Evolutionary conservation across 2,113 vertebrate genomes (phyloP).

Genomic region (Lepisosteus osseus): DNA sequence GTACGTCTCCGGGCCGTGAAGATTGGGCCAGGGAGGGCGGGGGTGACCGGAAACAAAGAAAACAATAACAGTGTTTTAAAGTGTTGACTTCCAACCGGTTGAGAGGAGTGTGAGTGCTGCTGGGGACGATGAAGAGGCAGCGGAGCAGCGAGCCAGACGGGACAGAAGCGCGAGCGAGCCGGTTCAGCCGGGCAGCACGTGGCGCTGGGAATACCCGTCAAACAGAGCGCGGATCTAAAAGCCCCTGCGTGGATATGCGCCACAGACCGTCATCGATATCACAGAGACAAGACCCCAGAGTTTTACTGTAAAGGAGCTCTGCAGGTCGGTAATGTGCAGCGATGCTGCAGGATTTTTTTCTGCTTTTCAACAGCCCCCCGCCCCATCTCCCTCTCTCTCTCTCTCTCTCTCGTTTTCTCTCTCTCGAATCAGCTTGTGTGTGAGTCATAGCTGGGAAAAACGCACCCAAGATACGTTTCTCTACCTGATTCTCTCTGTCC

Average conservation of each 20-base stretch:
- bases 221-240: constrained; percentile 2
- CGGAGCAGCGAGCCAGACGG: too few relatives aligned
- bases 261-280: constrained; percentile 1
- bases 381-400: constrained; percentile 19
- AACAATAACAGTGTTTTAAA: too few relatives aligned
- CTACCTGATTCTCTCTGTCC: too few relatives aligned
- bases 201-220: constrained; percentile 11
- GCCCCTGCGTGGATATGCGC: not conserved
- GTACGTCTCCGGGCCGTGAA: too few relatives aligned
- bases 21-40: too few relatives aligned
- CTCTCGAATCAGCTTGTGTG: constrained; percentile 69
- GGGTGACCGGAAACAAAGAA: too few relatives aligned
- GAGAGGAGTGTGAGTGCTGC: not conserved
- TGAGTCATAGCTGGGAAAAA: constrained; percentile 56
- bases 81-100: not conserved
- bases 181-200: not conserved
- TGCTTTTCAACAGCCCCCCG: constrained; percentile 31
- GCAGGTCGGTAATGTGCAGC: constrained; percentile 29
- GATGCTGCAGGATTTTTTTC: constrained; percentile 51
- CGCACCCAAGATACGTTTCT: too few relatives aligned
- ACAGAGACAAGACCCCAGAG: not conserved
- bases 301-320: constrained; percentile 6
- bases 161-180: too few relatives aligned
- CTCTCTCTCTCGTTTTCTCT: constrained; percentile 45
- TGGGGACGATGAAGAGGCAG: too few relatives aligned